These are phyloP conservation scores for Pseudoips prasinana DNA, from an alignment of 2,888 invertebrate species.

Conservation along the genomic window DNA sequence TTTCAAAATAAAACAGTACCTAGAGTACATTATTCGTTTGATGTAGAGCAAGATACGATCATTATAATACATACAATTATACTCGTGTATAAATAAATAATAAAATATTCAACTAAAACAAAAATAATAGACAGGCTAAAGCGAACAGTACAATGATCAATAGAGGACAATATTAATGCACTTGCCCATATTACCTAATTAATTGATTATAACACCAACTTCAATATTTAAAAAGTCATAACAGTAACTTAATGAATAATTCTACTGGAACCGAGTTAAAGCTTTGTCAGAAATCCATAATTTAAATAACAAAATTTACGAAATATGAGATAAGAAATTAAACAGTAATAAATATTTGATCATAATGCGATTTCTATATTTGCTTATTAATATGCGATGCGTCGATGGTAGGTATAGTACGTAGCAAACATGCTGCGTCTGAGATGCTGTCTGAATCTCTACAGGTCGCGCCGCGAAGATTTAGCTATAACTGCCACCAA, in stretches of 20 bases:
- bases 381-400: constrained; percentile 58
- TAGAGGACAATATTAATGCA: constrained; percentile 79
- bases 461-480: constrained; percentile 43
- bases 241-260: constrained; percentile 81
- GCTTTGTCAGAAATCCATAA: constrained; percentile 80
- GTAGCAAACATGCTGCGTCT: constrained; percentile 13
- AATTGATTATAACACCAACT: constrained; percentile 81
- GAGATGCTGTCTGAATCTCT: neutral
- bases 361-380: constrained; percentile 66
- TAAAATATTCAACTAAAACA: constrained; percentile 81
- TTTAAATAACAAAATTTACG: constrained; percentile 79
- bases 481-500: constrained; percentile 69
- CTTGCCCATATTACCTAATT: constrained; percentile 80
- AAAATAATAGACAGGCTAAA: constrained; percentile 76
- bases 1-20: constrained; percentile 48
- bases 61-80: constrained; percentile 54
- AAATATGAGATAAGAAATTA: constrained; percentile 75
- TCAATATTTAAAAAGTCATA: constrained; percentile 77
- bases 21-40: constrained; percentile 55
- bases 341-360: constrained; percentile 82
- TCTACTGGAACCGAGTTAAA: constrained; percentile 82
- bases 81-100: constrained; percentile 77
- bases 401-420: constrained; percentile 53
- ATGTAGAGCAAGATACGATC: constrained; percentile 58
- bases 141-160: constrained; percentile 77